Percentiles rank a stretch among this genome's conserved stretches.
phyloP scores from a whole-genome alignment of 92 coral and sea anemone species.

The Parazoanthus darwini region DNA sequence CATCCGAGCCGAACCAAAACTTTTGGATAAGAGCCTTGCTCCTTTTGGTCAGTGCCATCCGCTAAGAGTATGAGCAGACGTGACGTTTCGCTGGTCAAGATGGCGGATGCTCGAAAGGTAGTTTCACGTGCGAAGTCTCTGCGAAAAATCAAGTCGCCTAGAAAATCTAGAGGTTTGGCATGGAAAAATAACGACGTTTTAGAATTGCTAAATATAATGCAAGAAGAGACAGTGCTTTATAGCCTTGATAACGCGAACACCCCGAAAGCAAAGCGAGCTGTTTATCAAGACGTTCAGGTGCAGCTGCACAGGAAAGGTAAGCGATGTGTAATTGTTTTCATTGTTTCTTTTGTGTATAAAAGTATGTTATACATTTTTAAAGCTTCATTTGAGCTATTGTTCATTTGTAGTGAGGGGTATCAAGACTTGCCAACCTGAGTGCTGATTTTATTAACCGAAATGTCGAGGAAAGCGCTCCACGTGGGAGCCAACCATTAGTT shows the following conservation, averaged over 20 bases:
- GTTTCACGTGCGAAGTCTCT: background rate
- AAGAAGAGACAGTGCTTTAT: conserved; percentile 54
- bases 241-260: conserved; percentile 57
- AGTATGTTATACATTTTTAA: background rate
- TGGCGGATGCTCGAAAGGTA: too few species aligned
- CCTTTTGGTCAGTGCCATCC: too few species aligned
- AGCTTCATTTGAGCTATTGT: background rate
- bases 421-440: background rate
- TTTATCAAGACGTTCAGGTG: conserved; percentile 48
- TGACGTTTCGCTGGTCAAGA: too few species aligned
- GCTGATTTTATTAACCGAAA: background rate
- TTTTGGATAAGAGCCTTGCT: too few species aligned
- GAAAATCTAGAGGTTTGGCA: conserved; percentile 22
- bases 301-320: conserved; percentile 60
- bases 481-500: too few species aligned
- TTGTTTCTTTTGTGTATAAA: conserved; percentile 8
- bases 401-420: background rate
- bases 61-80: too few species aligned
- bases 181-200: conserved; percentile 56
- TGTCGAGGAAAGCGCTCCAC: background rate
- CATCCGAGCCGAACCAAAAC: too few species aligned
- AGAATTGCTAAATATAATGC: conserved; percentile 48
- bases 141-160: background rate
- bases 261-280: conserved; percentile 54
- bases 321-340: background rate